Evolutionary conservation across 2,888 invertebrate genomes (phyloP), one percentile per base, ranked within the genome.

Genomic region (Parthenolecanium corni): DNA sequence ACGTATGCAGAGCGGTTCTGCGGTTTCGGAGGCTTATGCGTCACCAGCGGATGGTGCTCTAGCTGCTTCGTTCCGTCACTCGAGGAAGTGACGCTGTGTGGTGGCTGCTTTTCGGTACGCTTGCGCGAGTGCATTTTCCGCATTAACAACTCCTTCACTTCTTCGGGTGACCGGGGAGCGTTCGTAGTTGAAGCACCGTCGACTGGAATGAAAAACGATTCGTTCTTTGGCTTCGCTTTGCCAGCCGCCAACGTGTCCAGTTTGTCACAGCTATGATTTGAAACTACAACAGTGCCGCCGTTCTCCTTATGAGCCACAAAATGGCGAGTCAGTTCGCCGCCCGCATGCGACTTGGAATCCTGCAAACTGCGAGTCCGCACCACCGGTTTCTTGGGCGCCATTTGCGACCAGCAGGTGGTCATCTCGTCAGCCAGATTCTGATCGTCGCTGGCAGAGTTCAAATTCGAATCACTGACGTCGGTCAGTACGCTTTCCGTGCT

Each of bases 401-500:
- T 24, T 14, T 44, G 62, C 16, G 62, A 62, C 44, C 42, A 31
- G 31, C 9, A 31, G 31, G 9, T 9, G 18, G 66, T 66, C 25
- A 52, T 66, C 63, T 67, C 65, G 25, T 66, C 66, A 20, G 65
- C 47, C 14, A 65, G 64, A 54, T 66, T 65, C 64, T 40, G 52
- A 57, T 64, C 62, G 18, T 57, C 53, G 16, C 42, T 38, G 76
- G 65, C 66, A 76, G 78, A 64, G 73, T 71, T 0, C 76, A 77
- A 36, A 77, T 76, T 53, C 68, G 66, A 66, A 58, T 69, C 69
- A 18, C 68, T 69, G 67, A 87, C 88, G 71, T 88, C 89, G 0
- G 87, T 87, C 0, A 89, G 72, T 4, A 89, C 82, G 69, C 87
- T 87, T 71, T 89, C 89, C 69, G 88, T 78, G 64, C 87, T 88